Base-by-base conservation (phyloP, 2,113 vertebrate species). In the Paramormyrops kingsleyae region DNA sequence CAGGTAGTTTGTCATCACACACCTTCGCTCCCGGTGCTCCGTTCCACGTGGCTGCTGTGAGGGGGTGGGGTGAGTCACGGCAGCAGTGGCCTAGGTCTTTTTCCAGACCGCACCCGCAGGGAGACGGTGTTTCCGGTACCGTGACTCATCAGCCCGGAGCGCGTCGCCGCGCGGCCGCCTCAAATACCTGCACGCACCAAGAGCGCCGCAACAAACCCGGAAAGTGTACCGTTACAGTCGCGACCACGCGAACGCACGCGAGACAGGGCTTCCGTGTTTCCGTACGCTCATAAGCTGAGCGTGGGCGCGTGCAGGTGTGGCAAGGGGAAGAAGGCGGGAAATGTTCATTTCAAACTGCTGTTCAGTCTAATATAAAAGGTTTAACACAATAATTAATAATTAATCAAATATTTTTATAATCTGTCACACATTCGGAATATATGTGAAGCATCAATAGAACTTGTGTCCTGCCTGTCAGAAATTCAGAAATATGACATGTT, bases 141-240 rank as follows among this genome's bases (percentile, higher is more conserved):
- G 21, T 88, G 87, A 88, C 87, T 88, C 87, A 88, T 7, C 87
- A 84, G 44, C 19, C 42, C 83, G 44, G 2, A 84, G 35, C 47
- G 44, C 42, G 24, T 50, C 42, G 46, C 44, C 10, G 21, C 42
- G 39, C 42, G 42, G 83, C 83, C 31, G 66, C 66, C 66, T 74
- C 74, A 19, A 19, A 42, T 19, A 35, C 74, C 74, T 39, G 74
- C 74, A 31, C 35, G 74, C 35, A 19, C 74, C 31, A 0, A 17
- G 15, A 10, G 35, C 31, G 19, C 74, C 31, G 15, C 74, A 5
- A 39, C 74, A 80, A 80, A 80, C 74, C 74, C 2, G 74, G 35
- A 42, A 15, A 17, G 74, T 42, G 74, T 2, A 39, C 35, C 74
- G 70, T 24, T 39, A 6, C 70, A 39, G 70, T 77, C 12, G 31